phyloP scores from a whole-genome alignment of 2,888 invertebrate species.

The Fragum sueziense region DNA sequence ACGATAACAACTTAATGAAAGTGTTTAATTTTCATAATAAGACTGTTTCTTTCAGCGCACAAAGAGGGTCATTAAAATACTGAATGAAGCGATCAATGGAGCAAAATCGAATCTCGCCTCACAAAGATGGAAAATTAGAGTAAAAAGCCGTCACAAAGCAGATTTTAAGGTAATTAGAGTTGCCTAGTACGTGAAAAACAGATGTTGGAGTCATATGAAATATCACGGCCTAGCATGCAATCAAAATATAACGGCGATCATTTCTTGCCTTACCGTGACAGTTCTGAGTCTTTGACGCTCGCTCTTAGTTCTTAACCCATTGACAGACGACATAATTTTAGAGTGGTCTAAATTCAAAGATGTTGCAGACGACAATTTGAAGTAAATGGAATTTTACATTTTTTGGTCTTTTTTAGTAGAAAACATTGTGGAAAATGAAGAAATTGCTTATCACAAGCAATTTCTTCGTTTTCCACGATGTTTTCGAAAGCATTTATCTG shows the following conservation, averaged over 20 bases:
- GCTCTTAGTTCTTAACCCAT: too few species aligned
- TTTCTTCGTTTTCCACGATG: too few species aligned
- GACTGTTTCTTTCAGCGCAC: constrained; percentile 19
- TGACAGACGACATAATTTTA: too few species aligned
- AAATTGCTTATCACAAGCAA: too few species aligned
- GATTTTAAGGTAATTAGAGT: constrained; percentile 24
- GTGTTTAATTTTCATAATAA: constrained; percentile 23
- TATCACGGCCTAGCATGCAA: constrained; percentile 11
- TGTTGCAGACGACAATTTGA: too few species aligned
- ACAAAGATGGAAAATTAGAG: constrained; percentile 24
- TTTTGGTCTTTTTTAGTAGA: too few species aligned
- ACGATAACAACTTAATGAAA: constrained; percentile 23
- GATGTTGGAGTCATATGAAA: constrained; percentile 15
- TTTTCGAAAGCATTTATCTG: too few species aligned
- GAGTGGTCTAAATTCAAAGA: too few species aligned
- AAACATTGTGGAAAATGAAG: too few species aligned
- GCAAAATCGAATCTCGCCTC: constrained; percentile 9
- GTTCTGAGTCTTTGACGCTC: too few species aligned
- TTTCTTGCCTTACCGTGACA: neutral
- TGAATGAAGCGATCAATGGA: constrained; percentile 2
- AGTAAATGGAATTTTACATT: too few species aligned
- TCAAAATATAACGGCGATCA: neutral
- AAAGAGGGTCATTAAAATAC: constrained; percentile 19
- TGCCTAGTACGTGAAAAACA: constrained; percentile 16
- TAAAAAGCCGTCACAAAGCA: constrained; percentile 25